Evolutionary conservation across 2,113 vertebrate species (phyloP), one percentile per base, ranked within the genome.

Genomic region (Rhinichthys klamathensis): DNA sequence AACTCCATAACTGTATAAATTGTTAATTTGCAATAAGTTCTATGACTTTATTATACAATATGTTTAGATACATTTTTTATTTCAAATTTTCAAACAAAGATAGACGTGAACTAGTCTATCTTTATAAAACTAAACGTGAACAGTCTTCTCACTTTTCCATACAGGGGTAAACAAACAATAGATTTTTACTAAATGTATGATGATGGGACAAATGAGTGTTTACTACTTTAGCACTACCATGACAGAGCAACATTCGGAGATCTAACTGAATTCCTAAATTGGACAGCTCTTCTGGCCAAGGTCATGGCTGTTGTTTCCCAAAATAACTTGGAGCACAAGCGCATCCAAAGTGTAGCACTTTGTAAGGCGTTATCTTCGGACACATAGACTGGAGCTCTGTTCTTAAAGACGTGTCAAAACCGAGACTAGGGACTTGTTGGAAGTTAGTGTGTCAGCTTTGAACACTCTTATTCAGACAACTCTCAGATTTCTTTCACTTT

Each of bases 301-400:
- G 96, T 97, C 96, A 95, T 92, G 93, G 92, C 92, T 94, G 93
- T 92, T 90, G 94, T 92, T 96, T 96, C 97, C 96, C 96, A 96
- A 97, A 97, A 98, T 98, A 98, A 95, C 94, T 92, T 89, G 94
- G 95, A 92, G 92, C 15, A 27, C 90, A 93, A 92, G 92, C 93
- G 92, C 89, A 88, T 84, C 87, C 82, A 91, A 95, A 96, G 95
- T 95, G 96, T 93, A 92, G 94, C 95, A 97, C 96, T 97, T 96
- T 96, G 96, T 96, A 93, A 86, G 89, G 94, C 87, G 94, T 96
- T 97, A 98, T 97, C 97, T 96, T 78, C 77, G 87, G 94, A 96
- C 96, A 96, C 95, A 96, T 94, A 94, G 94, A 90, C 78, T 82
- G 32, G 86, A 96, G 95, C 95, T 92, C 94, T 95, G 95, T 96